Conservation (phyloP, 2,113 vertebrate genomes). For the Sapayoa aenigma region DNA sequence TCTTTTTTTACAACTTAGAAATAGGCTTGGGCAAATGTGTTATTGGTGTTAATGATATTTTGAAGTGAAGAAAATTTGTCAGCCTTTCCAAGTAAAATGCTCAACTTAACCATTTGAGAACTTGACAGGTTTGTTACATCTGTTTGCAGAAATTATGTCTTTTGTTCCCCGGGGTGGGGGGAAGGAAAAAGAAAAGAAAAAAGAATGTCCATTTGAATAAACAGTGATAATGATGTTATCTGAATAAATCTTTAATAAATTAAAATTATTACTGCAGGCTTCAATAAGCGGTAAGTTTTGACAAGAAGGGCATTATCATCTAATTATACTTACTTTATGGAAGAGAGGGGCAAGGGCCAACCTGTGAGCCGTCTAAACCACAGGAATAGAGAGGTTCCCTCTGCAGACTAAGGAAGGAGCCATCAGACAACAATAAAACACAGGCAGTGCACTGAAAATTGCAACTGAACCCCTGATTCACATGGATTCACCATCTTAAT, state of each 20-base stretch:
- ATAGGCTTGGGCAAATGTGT: constrained; percentile 81
- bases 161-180: background rate
- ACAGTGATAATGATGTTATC: constrained; percentile 55
- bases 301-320: constrained; percentile 54
- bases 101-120: constrained; percentile 74
- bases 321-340: constrained; percentile 65
- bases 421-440: constrained; percentile 23
- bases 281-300: constrained; percentile 51
- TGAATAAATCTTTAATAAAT: constrained; percentile 66
- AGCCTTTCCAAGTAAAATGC: constrained; percentile 77
- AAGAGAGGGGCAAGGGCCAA: constrained; percentile 51
- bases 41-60: constrained; percentile 86
- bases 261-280: constrained; percentile 41
- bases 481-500: constrained; percentile 45
- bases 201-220: constrained; percentile 46
- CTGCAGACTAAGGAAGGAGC: constrained; percentile 43
- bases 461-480: constrained; percentile 5
- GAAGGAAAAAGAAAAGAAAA: background rate
- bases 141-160: constrained; percentile 32
- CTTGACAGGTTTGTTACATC: constrained; percentile 59
- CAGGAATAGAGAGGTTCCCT: constrained; percentile 50
- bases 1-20: constrained; percentile 82
- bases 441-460: constrained; percentile 38
- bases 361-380: constrained; percentile 39
- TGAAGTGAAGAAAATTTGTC: constrained; percentile 82